These are phyloP conservation scores for Propithecus deckenii DNA, from an alignment of 2,797 vertebrate genomes.

Conservation along the genomic window DNA sequence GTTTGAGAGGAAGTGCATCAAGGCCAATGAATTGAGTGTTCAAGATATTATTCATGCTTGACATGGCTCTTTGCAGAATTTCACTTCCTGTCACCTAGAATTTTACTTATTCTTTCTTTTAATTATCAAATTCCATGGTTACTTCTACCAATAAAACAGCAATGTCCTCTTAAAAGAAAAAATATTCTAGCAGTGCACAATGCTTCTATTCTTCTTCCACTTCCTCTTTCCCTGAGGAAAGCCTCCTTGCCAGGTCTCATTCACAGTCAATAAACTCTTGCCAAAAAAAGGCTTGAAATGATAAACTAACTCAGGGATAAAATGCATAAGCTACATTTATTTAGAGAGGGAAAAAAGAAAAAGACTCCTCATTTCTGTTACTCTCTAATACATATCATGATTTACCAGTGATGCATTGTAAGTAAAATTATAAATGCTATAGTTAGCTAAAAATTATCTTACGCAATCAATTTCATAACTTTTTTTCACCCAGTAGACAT, in stretches of 20 bases:
- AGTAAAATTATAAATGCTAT: neutral
- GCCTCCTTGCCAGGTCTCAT: constrained; percentile 58
- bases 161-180: constrained; percentile 73
- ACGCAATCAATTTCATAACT: neutral
- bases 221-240: constrained; percentile 60
- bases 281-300: constrained; percentile 57
- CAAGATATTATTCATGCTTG: constrained; percentile 71
- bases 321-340: neutral
- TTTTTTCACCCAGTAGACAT: neutral
- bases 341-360: neutral
- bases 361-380: neutral
- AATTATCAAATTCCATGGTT: constrained; percentile 80
- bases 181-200: constrained; percentile 59
- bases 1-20: constrained; percentile 48
- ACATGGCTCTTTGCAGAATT: constrained; percentile 71
- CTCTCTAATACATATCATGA: neutral
- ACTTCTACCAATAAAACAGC: constrained; percentile 76
- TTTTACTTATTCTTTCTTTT: constrained; percentile 73
- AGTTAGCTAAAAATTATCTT: neutral
- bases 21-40: constrained; percentile 69
- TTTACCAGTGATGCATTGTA: neutral
- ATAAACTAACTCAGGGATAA: constrained; percentile 36
- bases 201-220: constrained; percentile 61
- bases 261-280: constrained; percentile 28
- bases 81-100: constrained; percentile 63